Evolutionary conservation across 2,888 invertebrate species (phyloP).

Genomic region (Gryllus longicercus): DNA sequence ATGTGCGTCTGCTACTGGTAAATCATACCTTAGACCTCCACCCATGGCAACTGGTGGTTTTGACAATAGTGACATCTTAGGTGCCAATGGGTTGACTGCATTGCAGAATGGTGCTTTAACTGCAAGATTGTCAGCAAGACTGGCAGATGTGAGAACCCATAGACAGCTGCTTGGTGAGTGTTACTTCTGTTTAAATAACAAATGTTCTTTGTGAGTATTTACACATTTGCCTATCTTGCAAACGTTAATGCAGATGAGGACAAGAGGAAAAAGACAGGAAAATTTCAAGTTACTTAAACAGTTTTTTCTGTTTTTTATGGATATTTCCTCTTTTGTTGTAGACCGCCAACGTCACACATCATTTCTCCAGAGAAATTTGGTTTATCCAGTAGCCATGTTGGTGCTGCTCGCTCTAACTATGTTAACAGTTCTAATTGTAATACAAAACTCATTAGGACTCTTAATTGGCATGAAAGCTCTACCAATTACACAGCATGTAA

Average conservation of each 20-base stretch:
- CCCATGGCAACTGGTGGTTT: constrained; percentile 54
- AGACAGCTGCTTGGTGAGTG: constrained; percentile 49
- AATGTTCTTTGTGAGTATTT: background rate
- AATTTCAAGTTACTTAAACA: constrained; percentile 22
- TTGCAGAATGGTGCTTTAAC: constrained; percentile 67
- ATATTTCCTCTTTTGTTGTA: constrained; percentile 44
- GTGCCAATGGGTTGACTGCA: constrained; percentile 52
- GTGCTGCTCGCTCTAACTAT: constrained; percentile 79
- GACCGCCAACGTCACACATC: constrained; percentile 82
- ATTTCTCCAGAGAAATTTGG: constrained; percentile 78
- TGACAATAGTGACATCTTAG: constrained; percentile 11
- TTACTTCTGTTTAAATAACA: background rate
- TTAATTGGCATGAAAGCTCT: constrained; percentile 92
- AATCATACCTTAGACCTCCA: constrained; percentile 62
- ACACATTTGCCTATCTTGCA: too few species aligned
- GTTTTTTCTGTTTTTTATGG: background rate
- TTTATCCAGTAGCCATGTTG: constrained; percentile 91
- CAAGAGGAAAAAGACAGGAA: background rate
- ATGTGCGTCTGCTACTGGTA: constrained; percentile 61
- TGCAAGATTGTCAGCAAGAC: constrained; percentile 58
- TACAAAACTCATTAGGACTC: constrained; percentile 88
- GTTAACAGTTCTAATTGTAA: constrained; percentile 85
- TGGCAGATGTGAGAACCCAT: constrained; percentile 52
- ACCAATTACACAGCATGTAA: constrained; percentile 80
- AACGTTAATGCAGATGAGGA: too few species aligned